These are phyloP conservation scores for Cotesia typhae DNA, from an alignment of 1,140 invertebrate genomes.

Conservation along the genomic window DNA sequence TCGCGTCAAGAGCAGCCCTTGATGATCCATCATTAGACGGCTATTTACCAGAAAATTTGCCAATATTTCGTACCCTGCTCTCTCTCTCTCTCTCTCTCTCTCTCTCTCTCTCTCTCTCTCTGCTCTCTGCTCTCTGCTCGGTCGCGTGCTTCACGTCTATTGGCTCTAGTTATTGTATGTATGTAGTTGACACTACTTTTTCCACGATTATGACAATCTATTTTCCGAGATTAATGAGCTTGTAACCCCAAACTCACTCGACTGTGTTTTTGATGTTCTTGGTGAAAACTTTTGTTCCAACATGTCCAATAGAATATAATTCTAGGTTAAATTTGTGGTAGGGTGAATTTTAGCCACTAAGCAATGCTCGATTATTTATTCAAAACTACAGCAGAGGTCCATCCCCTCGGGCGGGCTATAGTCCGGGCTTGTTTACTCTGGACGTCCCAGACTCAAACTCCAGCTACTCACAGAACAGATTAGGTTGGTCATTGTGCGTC, in stretches of 20 bases:
- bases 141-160: background rate
- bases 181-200: conserved; percentile 18
- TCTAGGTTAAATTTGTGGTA: too few relatives aligned
- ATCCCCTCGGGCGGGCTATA: conserved; percentile 30
- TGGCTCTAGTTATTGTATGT: background rate
- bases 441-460: conserved; percentile 33
- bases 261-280: background rate
- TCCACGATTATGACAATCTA: conserved; percentile 11
- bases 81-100: background rate
- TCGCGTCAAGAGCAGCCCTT: conserved; percentile 61
- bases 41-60: conserved; percentile 64
- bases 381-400: conserved; percentile 9
- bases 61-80: conserved; percentile 45
- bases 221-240: conserved; percentile 17
- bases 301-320: too few relatives aligned
- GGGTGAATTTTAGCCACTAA: background rate
- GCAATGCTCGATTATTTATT: background rate
- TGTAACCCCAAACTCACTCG: background rate
- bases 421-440: conserved; percentile 30
- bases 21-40: conserved; percentile 65
- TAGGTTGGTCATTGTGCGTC: conserved; percentile 42
- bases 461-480: conserved; percentile 33
- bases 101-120: too few relatives aligned
- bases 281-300: too few relatives aligned
- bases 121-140: too few relatives aligned